Evolutionary conservation across 2,797 vertebrate species (phyloP).

Genomic region (Euphonia xanthogaster): DNA sequence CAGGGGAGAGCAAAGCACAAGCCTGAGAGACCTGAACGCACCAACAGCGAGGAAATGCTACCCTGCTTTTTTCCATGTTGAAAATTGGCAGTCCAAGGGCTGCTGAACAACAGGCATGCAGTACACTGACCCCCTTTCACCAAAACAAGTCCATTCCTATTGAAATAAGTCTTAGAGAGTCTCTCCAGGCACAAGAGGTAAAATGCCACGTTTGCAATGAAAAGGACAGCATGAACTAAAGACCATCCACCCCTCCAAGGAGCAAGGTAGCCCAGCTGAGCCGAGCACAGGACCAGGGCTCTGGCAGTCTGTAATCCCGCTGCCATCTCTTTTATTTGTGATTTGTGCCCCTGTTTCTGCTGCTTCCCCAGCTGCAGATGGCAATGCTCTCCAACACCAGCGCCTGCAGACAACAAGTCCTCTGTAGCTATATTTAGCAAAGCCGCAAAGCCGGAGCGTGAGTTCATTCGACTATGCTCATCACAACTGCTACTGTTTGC

Average conservation of each 20-base stretch:
- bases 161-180: not conserved
- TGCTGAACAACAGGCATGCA: not conserved
- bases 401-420: not conserved
- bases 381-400: not conserved
- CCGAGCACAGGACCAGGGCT: not conserved
- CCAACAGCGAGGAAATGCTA: not conserved
- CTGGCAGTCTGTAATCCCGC: not conserved
- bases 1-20: not conserved
- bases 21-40: not conserved
- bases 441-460: rapidly evolving
- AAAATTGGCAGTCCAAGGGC: not conserved
- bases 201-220: not conserved
- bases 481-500: not conserved
- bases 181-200: not conserved
- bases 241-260: not conserved
- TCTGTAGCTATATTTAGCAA: slow-evolving; percentile 4
- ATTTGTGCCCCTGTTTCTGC: not conserved
- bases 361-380: not conserved
- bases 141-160: not conserved
- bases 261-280: not conserved
- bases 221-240: not conserved
- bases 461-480: not conserved
- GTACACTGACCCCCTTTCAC: not conserved
- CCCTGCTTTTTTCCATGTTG: not conserved
- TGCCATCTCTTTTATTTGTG: not conserved